phyloP scores from a whole-genome alignment of 2,888 invertebrate genomes.

The Tanytarsus gracilentus region DNA sequence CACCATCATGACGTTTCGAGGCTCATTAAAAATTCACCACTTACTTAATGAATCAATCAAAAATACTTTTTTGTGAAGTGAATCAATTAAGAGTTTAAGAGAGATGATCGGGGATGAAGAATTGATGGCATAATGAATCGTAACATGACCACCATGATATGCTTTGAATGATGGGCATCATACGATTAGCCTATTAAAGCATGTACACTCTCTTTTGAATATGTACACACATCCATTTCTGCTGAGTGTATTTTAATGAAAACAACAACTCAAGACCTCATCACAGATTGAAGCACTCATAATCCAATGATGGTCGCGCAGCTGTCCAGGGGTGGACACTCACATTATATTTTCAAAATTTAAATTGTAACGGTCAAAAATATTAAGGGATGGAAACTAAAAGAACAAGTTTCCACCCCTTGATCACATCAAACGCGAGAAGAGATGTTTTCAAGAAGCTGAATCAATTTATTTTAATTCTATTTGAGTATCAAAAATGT shows the following conservation, averaged over 20 bases:
- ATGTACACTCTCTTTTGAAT: conserved; percentile 7
- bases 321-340: too few relatives aligned
- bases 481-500: conserved; percentile 19
- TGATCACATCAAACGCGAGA: too few relatives aligned
- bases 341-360: too few relatives aligned
- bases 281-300: too few relatives aligned
- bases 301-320: too few relatives aligned
- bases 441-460: conserved; percentile 1
- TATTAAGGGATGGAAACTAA: too few relatives aligned
- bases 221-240: conserved; percentile 1
- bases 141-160: conserved; percentile 12
- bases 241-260: too few relatives aligned
- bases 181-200: conserved; percentile 26
- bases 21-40: neutral
- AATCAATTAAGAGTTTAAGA: neutral
- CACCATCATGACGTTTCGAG: neutral
- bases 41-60: conserved; percentile 10
- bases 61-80: neutral
- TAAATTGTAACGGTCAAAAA: too few relatives aligned
- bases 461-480: conserved; percentile 29
- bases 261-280: too few relatives aligned
- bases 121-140: neutral
- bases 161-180: conserved; percentile 5
- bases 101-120: conserved; percentile 4
- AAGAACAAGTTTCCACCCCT: too few relatives aligned